Evolutionary conservation across 2,113 vertebrate genomes (phyloP), one percentile per base, ranked within the genome.

Genomic region (Scomber scombrus): DNA sequence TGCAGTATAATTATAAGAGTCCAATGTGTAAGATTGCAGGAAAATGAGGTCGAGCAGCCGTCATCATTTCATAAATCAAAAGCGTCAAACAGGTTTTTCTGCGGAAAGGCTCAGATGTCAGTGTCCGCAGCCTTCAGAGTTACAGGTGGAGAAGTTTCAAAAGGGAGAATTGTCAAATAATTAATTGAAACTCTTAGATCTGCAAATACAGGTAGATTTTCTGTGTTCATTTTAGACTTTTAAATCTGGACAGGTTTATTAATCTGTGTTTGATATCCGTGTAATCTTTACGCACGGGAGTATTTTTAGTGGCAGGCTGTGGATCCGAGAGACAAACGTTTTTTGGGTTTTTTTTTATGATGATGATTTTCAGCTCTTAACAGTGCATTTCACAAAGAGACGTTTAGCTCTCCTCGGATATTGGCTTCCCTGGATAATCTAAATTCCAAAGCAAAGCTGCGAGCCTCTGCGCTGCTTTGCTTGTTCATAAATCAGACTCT

Each of bases 401-500:
- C 79, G 63, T 57, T 80, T 50, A 77, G 61, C 62, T 82, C 77
- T 61, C 16, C 63, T 80, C 62, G 19, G 62, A 83, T 84, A 77
- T 65, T 75, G 78, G 80, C 79, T 79, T 83, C 82, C 64, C 65
- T 47, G 68, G 78, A 87, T 87, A 70, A 91, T 84, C 70, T 54
- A 69, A 86, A 85, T 84, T 82, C 89, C 85, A 81, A 64, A 80
- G 75, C 85, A 86, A 78, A 85, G 62, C 71, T 81, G 56, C 0
- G 58, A 88, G 62, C 68, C 47, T 65, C 31, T 74, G 83, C 26
- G 75, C 70, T 1, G 71, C 66, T 66, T 21, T 71, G 71, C 79
- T 76, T 56, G 63, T 86, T 70, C 84, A 83, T 80, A 86, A 82
- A 89, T 88, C 88, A 68, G n/a, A 80, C 74, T 83, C 62, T 23